phyloP scores from a whole-genome alignment of 1,140 invertebrate species.

The Neelides sp. region DNA sequence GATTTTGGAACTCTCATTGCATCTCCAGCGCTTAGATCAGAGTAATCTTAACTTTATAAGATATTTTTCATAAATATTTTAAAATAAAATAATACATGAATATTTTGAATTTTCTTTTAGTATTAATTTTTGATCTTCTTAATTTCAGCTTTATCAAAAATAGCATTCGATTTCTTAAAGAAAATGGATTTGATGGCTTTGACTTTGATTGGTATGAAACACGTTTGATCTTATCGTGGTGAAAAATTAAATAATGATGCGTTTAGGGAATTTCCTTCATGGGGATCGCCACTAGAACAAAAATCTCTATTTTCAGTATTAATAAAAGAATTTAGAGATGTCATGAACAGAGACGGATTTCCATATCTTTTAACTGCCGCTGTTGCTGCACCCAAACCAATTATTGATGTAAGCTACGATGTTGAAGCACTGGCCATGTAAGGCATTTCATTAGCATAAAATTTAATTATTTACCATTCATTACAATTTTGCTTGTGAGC shows the following conservation, averaged over 20 bases:
- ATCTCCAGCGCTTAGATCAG: conserved; percentile 51
- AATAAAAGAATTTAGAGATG: conserved; percentile 51
- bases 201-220: conserved; percentile 82
- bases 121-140: conserved; percentile 9
- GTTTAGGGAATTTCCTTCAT: conserved; percentile 68
- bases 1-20: conserved; percentile 54
- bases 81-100: background rate
- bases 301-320: conserved; percentile 53
- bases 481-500: no score
- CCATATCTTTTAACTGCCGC: conserved; percentile 56
- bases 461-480: conserved; percentile 15
- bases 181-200: conserved; percentile 59
- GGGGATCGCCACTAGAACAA: conserved; percentile 47
- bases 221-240: no score
- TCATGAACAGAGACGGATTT: conserved; percentile 45
- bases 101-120: background rate
- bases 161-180: conserved; percentile 46
- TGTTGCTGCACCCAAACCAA: conserved; percentile 56
- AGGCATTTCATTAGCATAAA: conserved; percentile 25
- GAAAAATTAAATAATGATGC: no score
- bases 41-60: conserved; percentile 32
- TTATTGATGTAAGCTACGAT: conserved; percentile 61
- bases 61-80: background rate
- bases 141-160: conserved; percentile 52
- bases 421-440: conserved; percentile 59